Evolutionary conservation across 1,140 invertebrate genomes (phyloP), one percentile per base, ranked within the genome.

Genomic region (Macrocentrus cingulum): DNA sequence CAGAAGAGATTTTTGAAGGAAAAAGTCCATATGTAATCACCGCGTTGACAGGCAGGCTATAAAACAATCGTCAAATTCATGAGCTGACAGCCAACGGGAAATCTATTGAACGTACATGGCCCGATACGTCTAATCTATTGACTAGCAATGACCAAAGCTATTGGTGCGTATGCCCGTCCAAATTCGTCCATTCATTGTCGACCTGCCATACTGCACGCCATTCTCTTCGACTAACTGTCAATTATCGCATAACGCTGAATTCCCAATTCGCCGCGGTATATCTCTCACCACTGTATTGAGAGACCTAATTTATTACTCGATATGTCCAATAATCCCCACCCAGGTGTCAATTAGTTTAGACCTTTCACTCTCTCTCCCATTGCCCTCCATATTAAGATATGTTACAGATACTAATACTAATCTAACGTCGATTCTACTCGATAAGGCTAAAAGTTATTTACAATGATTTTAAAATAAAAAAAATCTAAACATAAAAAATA

Each of bases 201-300:
- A 18, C 42, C 16, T 45, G 42, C 18, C 19, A 45, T 45, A 45
- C 16, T 39, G 36, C 36, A 39, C 8, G 15, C 37, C 11, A 39
- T 39, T 39, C 36, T 39, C 36, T n/a, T 13, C 11, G 13, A 8
- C 42, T 19, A 19, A 19, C 18, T 45, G 42, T 52, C 49, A 52
- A 52, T 52, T 52, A 52, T 29, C 49, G 34, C n/a, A 52, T 52
- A 52, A 37, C 49, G 34, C 19, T 19, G 15, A 52, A 52, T 52
- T 52, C 34, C 34, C 49, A 36, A 52, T 52, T 52, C 49, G 20
- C 29, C 15, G 20, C 36, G 34, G 39, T 52, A 39, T 22, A 52
- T 52, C 11, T 37, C 34, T n/a, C 7, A 39, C 8, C 36, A 15
- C 36, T 5, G 4, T 39, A 29, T 39, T n/a, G 4, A 34, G 36